Conservation (phyloP, 2,797 vertebrate genomes). For the Eulemur rubriventer region DNA sequence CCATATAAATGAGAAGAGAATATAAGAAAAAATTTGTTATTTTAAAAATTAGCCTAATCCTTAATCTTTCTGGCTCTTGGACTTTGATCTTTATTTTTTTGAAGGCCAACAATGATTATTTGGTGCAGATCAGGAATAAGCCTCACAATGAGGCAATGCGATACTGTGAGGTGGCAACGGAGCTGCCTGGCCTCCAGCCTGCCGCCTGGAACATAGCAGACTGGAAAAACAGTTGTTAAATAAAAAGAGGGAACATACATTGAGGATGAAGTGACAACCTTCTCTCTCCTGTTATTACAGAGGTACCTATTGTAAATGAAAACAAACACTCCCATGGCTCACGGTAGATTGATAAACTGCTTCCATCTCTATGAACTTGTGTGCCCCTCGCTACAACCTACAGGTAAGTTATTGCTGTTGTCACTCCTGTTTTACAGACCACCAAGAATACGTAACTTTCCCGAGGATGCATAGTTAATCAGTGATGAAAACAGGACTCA, state of each 20-base stretch:
- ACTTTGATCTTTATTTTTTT: constrained; percentile 2
- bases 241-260: background rate
- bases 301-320: background rate
- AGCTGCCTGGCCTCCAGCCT: background rate
- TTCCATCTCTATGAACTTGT: background rate
- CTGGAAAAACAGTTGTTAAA: background rate
- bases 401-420: background rate
- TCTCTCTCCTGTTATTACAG: background rate
- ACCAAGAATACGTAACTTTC: background rate
- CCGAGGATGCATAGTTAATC: background rate
- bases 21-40: constrained; percentile 30
- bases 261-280: background rate
- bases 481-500: background rate
- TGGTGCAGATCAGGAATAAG: background rate
- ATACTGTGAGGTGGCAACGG: background rate
- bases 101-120: background rate
- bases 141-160: background rate
- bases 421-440: background rate
- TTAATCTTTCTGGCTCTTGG: constrained; percentile 22
- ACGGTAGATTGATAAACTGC: background rate
- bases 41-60: constrained; percentile 58
- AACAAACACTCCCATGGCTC: background rate
- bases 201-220: background rate
- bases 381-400: background rate
- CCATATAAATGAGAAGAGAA: constrained; percentile 44